Evolutionary conservation across 2,113 vertebrate species (phyloP).

Genomic region (Corapipo altera): DNA sequence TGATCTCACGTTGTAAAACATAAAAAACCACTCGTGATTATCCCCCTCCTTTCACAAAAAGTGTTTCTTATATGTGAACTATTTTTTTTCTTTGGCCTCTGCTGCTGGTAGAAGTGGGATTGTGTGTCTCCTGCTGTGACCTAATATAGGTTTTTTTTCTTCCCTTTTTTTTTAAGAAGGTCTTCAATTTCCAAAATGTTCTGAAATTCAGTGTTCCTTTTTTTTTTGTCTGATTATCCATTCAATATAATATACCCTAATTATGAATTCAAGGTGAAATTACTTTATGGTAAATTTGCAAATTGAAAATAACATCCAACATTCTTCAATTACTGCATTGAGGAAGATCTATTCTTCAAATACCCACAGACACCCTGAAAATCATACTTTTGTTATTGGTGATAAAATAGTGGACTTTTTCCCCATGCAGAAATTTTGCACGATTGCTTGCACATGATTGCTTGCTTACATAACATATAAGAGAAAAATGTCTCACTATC

Average conservation of each 20-base stretch:
- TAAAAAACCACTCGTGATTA: rapidly evolving
- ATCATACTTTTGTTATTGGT: neutral
- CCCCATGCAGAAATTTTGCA: neutral
- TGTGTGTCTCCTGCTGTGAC: neutral
- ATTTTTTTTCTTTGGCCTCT: neutral
- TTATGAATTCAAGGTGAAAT: neutral
- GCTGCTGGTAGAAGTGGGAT: neutral
- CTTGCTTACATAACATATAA: neutral
- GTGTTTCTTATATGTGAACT: neutral
- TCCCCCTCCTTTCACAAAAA: neutral
- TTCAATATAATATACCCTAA: neutral
- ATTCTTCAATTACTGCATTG: neutral
- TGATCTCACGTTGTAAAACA: neutral
- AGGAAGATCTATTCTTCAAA: neutral
- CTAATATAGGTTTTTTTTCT: neutral
- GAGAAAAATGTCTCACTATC: neutral
- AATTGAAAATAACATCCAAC: neutral
- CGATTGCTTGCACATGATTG: neutral
- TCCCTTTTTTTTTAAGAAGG: neutral
- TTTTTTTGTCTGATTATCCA: neutral
- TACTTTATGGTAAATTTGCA: neutral
- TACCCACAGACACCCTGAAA: neutral
- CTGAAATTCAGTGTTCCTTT: neutral
- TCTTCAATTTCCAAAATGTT: neutral
- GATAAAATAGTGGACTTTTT: neutral